Base-by-base conservation (phyloP, 2,888 invertebrate species). In the Tanaodytes sp. region DNA sequence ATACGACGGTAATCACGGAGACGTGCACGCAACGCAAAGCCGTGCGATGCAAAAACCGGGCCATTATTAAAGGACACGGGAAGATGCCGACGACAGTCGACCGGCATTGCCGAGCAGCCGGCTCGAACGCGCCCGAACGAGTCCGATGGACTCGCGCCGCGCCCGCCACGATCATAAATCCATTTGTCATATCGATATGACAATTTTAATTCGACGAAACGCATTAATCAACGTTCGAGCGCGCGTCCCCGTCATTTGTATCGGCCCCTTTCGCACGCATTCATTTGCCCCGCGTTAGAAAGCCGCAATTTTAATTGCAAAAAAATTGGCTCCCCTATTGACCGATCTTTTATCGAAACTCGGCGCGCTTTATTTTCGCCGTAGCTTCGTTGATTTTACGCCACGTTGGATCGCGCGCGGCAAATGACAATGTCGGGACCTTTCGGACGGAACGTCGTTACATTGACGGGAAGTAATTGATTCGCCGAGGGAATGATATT, bases 1-100 rank as follows among this genome's bases (percentile, higher is more conserved):
- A 83, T 78, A 80, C 79, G 79, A 76, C 77, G 73, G 73, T 74
- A 69, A 75, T 73, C 74, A 69, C 62, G 71, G 64, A 52, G 49
- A 62, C 45, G 72, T 64, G 61, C 78, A 78, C 77, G 77, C 79
- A 76, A 75, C 51, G 59, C 79, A 75, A 75, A 49, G 58, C 68
- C 59, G 16, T 62, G 70, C 66, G 64, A 59, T 68, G 73, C 76
- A 77, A 77, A 73, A 78, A 79, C 54, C 70, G 59, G 73, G 43
- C 71, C 77, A 75, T 77, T 76, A 74, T 73, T 71, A 67, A 55
- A 68, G 71, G 68, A 73, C 67, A 65, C 64, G 62, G 39, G 67
- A 62, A 46, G 59, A 64, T 52, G 43, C 67, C 73, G 66, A 63
- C 64, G 69, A 70, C 72, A 65, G 69, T 55, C 69, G 49, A 49